Conservation (phyloP, 2,888 invertebrate genomes). For the Allolobophora icterica region DNA sequence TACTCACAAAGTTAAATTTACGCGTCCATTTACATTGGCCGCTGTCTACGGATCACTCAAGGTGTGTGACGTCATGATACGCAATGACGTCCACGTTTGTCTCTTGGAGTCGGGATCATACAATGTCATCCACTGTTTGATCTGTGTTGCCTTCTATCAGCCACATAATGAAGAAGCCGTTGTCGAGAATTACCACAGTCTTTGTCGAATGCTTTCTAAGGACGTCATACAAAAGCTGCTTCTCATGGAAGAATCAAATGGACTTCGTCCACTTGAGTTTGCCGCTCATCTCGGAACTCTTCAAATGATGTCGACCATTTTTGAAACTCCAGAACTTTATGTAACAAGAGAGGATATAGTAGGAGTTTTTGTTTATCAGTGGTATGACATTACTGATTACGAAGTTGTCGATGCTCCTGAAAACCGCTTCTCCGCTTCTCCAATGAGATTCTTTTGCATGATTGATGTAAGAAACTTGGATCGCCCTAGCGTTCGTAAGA, state of each 20-base stretch:
- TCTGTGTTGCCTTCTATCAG: constrained; percentile 24
- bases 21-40: not conserved
- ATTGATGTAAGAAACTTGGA: too few relatives aligned
- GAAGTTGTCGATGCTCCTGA: too few relatives aligned
- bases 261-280: constrained; percentile 19
- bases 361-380: constrained; percentile 23
- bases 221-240: not conserved
- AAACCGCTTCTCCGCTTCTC: too few relatives aligned
- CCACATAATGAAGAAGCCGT: not conserved
- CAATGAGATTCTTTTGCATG: too few relatives aligned
- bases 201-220: not conserved
- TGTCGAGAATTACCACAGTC: not conserved
- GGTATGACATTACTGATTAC: not conserved
- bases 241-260: not conserved
- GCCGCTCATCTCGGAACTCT: constrained; percentile 22
- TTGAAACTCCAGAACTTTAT: not conserved
- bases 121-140: constrained; percentile 27
- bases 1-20: not conserved
- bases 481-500: not conserved
- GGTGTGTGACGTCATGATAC: not conserved
- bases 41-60: not conserved
- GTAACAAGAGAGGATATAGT: not conserved
- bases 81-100: not conserved
- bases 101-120: not conserved
- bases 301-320: not conserved